Percentiles rank a stretch among this genome's conserved stretches.
These are phyloP conservation scores for Cercopithecus mitis DNA, from an alignment of 2,797 vertebrate genomes.

Conservation along the genomic window DNA sequence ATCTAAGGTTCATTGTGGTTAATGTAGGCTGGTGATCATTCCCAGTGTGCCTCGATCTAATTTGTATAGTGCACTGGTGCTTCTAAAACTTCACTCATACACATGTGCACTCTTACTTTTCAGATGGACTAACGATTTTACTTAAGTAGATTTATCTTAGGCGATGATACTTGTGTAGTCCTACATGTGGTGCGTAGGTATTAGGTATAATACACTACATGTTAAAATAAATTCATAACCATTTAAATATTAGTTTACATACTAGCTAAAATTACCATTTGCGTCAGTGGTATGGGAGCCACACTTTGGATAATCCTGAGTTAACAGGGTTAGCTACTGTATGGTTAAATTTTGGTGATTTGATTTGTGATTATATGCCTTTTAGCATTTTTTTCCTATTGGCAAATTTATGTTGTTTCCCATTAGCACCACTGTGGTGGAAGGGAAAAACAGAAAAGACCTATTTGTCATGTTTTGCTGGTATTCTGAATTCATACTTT, in stretches of 20 bases:
- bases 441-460: neutral
- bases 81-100: neutral
- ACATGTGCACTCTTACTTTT: neutral
- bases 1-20: neutral
- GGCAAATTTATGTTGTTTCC: neutral
- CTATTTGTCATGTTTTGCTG: neutral
- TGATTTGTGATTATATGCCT: slow-evolving; percentile 33
- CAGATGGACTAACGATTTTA: neutral
- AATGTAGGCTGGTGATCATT: neutral
- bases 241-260: slow-evolving; percentile 3
- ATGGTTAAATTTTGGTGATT: slow-evolving; percentile 8
- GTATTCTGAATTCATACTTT: neutral
- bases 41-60: neutral
- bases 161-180: neutral
- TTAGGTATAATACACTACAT: neutral
- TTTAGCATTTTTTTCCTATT: neutral
- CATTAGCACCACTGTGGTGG: neutral
- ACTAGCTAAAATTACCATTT: neutral
- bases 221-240: neutral
- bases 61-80: neutral
- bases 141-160: neutral
- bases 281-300: neutral
- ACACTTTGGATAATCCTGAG: neutral
- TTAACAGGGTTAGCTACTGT: neutral
- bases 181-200: neutral